A percentile compares a stretch with the other conserved stretches of the same genome.
Conservation (phyloP, 2,888 invertebrate species). For the Drosophila helvetica region DNA sequence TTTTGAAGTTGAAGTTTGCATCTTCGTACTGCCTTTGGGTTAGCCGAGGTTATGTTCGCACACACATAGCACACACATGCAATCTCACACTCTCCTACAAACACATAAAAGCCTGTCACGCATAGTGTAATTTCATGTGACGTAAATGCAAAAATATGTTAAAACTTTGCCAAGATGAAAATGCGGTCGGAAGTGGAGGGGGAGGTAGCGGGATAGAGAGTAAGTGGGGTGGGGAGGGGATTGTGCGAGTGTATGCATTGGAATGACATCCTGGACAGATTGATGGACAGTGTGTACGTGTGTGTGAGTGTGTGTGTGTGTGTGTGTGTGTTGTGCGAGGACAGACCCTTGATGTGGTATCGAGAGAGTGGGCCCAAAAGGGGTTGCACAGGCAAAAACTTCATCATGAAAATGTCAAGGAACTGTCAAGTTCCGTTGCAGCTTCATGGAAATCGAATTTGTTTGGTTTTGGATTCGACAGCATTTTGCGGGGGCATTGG, state of each 20-base stretch:
- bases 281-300: slow-evolving; percentile 36
- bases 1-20: slow-evolving; percentile 74
- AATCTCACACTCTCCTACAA: slow-evolving; percentile 17
- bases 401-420: slow-evolving; percentile 38
- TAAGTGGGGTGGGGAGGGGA: slow-evolving; percentile 5
- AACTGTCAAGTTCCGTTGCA: slow-evolving; percentile 33
- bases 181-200: slow-evolving; percentile 10
- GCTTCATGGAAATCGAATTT: slow-evolving; percentile 12
- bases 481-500: background rate
- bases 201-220: background rate
- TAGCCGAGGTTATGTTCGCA: slow-evolving; percentile 66
- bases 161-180: slow-evolving; percentile 64
- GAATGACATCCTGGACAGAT: slow-evolving; percentile 43
- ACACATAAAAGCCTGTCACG: slow-evolving; percentile 70
- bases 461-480: slow-evolving; percentile 8
- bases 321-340: slow-evolving; percentile 27
- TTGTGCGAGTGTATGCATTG: slow-evolving; percentile 33
- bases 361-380: slow-evolving; percentile 34
- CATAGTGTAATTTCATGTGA: slow-evolving; percentile 74
- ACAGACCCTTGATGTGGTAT: slow-evolving; percentile 35
- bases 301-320: slow-evolving; percentile 8
- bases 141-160: slow-evolving; percentile 77
- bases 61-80: slow-evolving; percentile 24
- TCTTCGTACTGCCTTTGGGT: slow-evolving; percentile 53
- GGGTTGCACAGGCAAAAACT: slow-evolving; percentile 28